Conservation (phyloP, 2,888 invertebrate species). For the Gonocerus acuteangulatus region DNA sequence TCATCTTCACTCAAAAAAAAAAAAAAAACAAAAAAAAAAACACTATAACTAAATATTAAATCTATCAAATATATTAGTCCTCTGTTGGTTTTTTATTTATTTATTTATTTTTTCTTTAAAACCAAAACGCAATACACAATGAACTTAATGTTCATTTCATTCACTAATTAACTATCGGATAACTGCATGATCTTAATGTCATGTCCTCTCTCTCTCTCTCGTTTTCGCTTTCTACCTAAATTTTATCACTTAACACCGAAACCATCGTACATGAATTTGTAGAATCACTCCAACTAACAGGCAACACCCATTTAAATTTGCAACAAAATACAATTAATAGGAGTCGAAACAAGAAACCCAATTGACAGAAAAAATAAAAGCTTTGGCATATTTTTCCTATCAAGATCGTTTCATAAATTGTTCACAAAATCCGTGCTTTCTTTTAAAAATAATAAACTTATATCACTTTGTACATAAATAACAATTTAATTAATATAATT, state of each 20-base stretch:
- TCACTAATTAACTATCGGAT: constrained; percentile 18
- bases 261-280: constrained; percentile 1
- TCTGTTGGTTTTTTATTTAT: constrained; percentile 18
- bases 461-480: constrained; percentile 26
- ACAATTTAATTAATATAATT: constrained; percentile 21
- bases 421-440: constrained; percentile 8
- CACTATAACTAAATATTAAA: constrained; percentile 26
- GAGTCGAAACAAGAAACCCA: constrained; percentile 23
- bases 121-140: constrained; percentile 20
- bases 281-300: constrained; percentile 10
- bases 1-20: constrained; percentile 21
- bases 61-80: constrained; percentile 26
- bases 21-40: constrained; percentile 13
- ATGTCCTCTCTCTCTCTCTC: constrained; percentile 20
- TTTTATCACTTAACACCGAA: constrained; percentile 16
- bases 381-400: constrained; percentile 4
- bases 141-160: constrained; percentile 9
- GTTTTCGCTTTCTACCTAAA: constrained; percentile 2
- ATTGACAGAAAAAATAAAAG: constrained; percentile 18
- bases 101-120: constrained; percentile 7
- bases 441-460: constrained; percentile 13
- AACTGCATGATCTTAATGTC: constrained; percentile 17
- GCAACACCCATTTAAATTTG: constrained; percentile 14
- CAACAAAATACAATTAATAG: constrained; percentile 17
- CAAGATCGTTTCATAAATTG: constrained; percentile 15